phyloP scores from a whole-genome alignment of 2,113 vertebrate genomes.

The Cyprinodon brontotheroides region DNA sequence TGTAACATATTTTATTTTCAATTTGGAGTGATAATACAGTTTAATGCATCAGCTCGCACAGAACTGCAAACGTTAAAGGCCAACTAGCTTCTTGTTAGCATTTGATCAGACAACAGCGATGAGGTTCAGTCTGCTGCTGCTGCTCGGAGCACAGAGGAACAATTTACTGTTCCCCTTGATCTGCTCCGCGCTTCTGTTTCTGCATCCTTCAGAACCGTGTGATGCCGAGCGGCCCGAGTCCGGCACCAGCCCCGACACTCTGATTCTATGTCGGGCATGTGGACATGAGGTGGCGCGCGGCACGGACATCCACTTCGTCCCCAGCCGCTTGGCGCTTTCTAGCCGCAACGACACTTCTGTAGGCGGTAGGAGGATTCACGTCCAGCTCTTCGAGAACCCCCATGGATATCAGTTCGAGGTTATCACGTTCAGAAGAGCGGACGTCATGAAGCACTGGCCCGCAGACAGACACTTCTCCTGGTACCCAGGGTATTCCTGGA shows the following conservation, averaged over 20 bases:
- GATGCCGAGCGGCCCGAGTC: neutral
- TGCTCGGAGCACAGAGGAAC: neutral
- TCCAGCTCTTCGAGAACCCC: slow-evolving; percentile 73
- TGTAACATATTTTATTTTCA: neutral
- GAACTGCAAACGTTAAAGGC: slow-evolving; percentile 1
- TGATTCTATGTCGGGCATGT: slow-evolving; percentile 58
- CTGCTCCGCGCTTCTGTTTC: slow-evolving; percentile 14
- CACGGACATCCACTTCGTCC: slow-evolving; percentile 49
- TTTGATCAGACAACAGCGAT: slow-evolving; percentile 3
- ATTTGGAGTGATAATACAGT: too few relatives aligned
- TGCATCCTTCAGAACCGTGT: slow-evolving; percentile 37
- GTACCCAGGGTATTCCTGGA: slow-evolving; percentile 67
- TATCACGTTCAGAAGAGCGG: slow-evolving; percentile 66
- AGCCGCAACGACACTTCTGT: slow-evolving; percentile 52
- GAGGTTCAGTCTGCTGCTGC: neutral
- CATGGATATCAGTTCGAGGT: slow-evolving; percentile 75
- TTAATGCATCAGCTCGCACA: neutral
- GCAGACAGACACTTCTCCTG: slow-evolving; percentile 64
- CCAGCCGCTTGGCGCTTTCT: slow-evolving; percentile 67
- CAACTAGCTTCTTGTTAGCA: slow-evolving; percentile 5
- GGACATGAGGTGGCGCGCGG: slow-evolving; percentile 59
- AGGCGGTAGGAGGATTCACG: slow-evolving; percentile 31
- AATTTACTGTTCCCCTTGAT: neutral
- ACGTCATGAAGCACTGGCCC: slow-evolving; percentile 71
- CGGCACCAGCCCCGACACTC: slow-evolving; percentile 19